Evolutionary conservation across 2,113 vertebrate genomes (phyloP).

Genomic region (Setophaga kirtlandii): DNA sequence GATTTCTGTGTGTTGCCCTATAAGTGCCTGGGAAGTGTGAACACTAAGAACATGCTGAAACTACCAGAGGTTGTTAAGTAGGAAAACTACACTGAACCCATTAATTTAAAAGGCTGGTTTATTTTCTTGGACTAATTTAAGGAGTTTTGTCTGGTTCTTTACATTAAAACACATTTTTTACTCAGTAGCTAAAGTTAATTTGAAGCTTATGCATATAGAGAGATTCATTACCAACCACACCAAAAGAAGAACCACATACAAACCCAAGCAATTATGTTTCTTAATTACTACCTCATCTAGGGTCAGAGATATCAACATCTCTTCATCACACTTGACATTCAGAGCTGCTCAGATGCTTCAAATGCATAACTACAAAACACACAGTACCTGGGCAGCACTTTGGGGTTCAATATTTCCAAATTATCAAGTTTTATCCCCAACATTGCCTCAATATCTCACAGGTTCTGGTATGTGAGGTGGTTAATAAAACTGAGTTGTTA

Average conservation of each 20-base stretch:
- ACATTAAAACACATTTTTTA: background rate
- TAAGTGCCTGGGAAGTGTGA: background rate
- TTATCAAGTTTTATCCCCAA: background rate
- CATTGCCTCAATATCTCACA: fast-evolving
- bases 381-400: background rate
- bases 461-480: background rate
- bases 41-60: background rate
- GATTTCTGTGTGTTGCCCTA: background rate
- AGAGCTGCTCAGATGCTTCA: background rate
- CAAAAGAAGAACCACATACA: background rate
- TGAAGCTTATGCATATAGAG: background rate
- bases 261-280: background rate
- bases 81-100: background rate
- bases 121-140: background rate
- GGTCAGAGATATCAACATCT: background rate
- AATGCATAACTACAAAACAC: background rate
- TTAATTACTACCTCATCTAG: background rate
- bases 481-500: background rate
- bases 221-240: background rate
- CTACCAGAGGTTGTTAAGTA: background rate
- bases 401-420: background rate
- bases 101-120: background rate
- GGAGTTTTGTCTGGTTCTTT: background rate
- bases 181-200: background rate
- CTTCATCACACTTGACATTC: background rate